Evolutionary conservation across 2,113 vertebrate species (phyloP), one percentile per base, ranked within the genome.

Genomic region (Sciurus niger): DNA sequence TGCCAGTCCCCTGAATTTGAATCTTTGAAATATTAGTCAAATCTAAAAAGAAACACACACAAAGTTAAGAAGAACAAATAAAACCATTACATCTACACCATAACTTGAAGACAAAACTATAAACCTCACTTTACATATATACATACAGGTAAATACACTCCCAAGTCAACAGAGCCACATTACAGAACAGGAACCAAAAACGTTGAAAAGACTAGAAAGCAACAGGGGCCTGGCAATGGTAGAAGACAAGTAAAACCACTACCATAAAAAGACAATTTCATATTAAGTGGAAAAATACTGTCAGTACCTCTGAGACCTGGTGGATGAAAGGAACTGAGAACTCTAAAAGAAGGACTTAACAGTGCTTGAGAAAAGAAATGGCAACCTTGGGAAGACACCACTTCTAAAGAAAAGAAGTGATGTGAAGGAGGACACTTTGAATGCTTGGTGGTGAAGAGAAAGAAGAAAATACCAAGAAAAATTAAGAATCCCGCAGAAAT

Each of bases 41-140:
- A 70, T 51, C 30, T 72, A 34, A 65, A 60, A 37, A 67, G 55
- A 58, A 58, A 55, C 55, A 58, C 55, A 58, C 20, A 92, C 24
- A 78, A 89, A 95, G 70, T 37, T n/a, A 72, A 74, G 25, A 25
- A 88, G 30, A 85, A 34, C 9, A 90, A 85, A 87, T 82, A 92
- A 82, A 82, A 55, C 67, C 68, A 88, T 48, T 68, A 48, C 14
- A 32, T 18, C 60, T 84, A 51, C n/a, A 88, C 28, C 34, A 84
- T 73, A 70, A 89, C 37, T 72, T 72, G 53, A 24, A 89, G 43
- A 51, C 30, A 65, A 51, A 70, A 74, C 37, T 78, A 84, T 84
- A 70, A 82, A 55, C 46, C 17, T 70, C 12, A 48, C 90, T 86
- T 93, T 93, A 55, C 13, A 67, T 65, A 79, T 17, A 89, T 63